A percentile compares a stretch with the other conserved stretches of the same genome.
Conservation (phyloP, 2,113 vertebrate genomes). For the Deroptyus accipitrinus region DNA sequence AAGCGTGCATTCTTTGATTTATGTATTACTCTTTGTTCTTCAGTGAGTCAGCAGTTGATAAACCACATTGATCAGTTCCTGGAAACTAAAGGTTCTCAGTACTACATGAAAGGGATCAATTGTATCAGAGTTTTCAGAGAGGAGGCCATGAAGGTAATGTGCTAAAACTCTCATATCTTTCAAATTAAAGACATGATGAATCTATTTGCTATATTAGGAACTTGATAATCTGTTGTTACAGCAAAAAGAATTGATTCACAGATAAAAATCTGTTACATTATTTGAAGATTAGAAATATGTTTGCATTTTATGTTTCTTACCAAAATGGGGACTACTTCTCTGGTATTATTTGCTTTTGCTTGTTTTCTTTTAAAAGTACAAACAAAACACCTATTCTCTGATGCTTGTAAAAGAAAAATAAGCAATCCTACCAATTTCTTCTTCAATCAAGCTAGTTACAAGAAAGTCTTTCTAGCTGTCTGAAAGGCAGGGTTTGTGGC, state of each 20-base stretch:
- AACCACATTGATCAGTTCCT: conserved; percentile 89
- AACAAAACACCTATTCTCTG: not conserved
- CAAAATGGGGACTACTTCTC: not conserved
- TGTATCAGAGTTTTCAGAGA: conserved; percentile 89
- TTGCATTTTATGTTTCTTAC: not conserved
- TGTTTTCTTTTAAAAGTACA: not conserved
- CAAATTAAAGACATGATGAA: not conserved
- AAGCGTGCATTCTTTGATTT: not conserved
- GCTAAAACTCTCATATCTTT: not conserved
- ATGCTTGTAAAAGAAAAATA: not conserved
- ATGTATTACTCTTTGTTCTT: conserved; percentile 51
- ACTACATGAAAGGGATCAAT: conserved; percentile 90
- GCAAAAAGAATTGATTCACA: not conserved
- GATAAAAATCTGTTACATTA: not conserved
- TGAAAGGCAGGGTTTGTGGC: not conserved
- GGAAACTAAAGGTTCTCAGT: conserved; percentile 82
- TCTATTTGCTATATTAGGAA: not conserved
- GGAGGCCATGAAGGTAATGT: conserved; percentile 88
- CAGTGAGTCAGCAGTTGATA: conserved; percentile 90
- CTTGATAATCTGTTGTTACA: not conserved
- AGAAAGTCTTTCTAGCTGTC: not conserved
- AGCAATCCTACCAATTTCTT: not conserved
- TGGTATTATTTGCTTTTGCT: not conserved
- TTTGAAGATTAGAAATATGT: not conserved
- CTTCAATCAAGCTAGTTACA: not conserved